Evolutionary conservation across 30 jellyfish, hydroid and myxozoan genomes (phyloP).

Genomic region (Hydractinia symbiolongicarpus): DNA sequence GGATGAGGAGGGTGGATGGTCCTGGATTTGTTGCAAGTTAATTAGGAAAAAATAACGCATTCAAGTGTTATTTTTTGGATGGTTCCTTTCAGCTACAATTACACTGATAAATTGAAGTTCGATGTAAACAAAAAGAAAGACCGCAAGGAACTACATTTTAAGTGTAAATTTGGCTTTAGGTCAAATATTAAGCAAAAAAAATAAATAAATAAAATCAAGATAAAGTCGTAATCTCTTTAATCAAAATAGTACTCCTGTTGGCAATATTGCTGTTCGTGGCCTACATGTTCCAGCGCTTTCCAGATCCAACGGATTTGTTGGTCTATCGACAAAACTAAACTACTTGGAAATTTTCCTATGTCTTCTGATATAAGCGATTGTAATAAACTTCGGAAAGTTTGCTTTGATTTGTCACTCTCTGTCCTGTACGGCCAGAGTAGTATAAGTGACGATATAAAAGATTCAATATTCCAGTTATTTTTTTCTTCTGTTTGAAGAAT

Average conservation of each 20-base stretch:
- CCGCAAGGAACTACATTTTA: too few species aligned
- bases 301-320: neutral
- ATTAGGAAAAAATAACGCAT: too few species aligned
- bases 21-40: too few species aligned
- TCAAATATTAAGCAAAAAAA: too few species aligned
- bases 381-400: neutral
- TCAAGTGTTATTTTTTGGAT: too few species aligned
- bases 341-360: neutral
- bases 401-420: neutral
- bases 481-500: neutral
- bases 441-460: neutral
- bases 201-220: too few species aligned
- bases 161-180: too few species aligned
- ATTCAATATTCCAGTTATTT: neutral
- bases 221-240: neutral
- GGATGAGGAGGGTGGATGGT: too few species aligned
- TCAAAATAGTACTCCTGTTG: neutral
- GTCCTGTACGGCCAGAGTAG: slow-evolving; percentile 14
- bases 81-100: too few species aligned
- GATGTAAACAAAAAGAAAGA: too few species aligned
- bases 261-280: neutral
- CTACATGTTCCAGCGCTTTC: neutral
- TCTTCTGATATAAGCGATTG: neutral
- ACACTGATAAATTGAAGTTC: too few species aligned
- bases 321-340: neutral